Conservation (phyloP, 2,113 vertebrate genomes). For the Laticauda colubrina region DNA sequence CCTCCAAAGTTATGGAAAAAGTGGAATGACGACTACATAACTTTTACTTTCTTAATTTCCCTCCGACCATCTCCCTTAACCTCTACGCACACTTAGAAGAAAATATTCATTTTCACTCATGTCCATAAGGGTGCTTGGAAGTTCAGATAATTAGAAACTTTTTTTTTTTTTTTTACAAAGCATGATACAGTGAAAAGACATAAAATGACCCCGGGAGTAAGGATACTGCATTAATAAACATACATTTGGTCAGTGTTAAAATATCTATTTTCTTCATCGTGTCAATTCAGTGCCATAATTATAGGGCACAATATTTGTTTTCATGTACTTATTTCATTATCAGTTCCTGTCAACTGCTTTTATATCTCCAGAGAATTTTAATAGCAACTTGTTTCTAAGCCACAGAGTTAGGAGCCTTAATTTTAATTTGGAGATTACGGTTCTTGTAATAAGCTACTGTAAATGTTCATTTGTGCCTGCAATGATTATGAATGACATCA, state of each 20-base stretch:
- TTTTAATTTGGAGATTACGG: slow-evolving; percentile 23
- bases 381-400: slow-evolving; percentile 17
- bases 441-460: slow-evolving; percentile 8
- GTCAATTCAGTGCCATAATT: not conserved
- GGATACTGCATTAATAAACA: not conserved
- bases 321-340: slow-evolving; percentile 6
- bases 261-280: slow-evolving; percentile 11
- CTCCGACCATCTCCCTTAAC: not conserved
- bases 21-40: not conserved
- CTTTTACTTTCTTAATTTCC: not conserved
- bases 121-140: not conserved
- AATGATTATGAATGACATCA: slow-evolving; percentile 47
- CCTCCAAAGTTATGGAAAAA: not conserved
- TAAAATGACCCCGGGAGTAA: not conserved
- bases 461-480: not conserved
- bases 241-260: not conserved
- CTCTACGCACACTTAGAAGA: not conserved
- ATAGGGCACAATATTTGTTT: slow-evolving; percentile 17
- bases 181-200: not conserved
- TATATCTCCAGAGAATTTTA: slow-evolving; percentile 20
- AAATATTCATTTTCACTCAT: not conserved
- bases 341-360: not conserved
- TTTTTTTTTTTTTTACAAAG: not conserved
- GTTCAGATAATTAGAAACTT: not conserved
- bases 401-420: not conserved